These are phyloP conservation scores for Opisthograptis luteolata DNA, from an alignment of 2,888 invertebrate genomes.

Conservation along the genomic window DNA sequence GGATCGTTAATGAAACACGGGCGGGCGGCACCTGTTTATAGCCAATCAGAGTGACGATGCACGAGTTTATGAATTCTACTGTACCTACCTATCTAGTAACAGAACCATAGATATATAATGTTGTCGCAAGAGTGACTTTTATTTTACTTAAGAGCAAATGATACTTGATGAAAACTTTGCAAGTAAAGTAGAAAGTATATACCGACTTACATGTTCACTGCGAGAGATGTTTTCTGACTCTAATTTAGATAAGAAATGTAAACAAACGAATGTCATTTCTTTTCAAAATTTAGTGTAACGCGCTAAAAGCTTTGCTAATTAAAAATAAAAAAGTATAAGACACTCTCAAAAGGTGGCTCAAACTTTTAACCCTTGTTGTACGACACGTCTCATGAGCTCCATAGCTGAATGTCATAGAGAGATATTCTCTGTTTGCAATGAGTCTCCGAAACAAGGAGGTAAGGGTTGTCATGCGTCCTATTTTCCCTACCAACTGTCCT, in stretches of 20 bases:
- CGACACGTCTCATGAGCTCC: conserved; percentile 55
- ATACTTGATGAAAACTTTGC: too few species aligned
- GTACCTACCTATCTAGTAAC: too few species aligned
- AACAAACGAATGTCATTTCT: conserved; percentile 10
- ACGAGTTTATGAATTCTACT: not conserved
- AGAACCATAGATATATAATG: too few species aligned
- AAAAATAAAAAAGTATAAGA: conserved; percentile 33
- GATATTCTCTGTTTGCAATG: conserved; percentile 64
- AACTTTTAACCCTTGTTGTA: conserved; percentile 14
- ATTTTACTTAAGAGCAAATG: too few species aligned
- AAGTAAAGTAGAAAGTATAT: too few species aligned
- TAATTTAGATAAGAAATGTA: conserved; percentile 10
- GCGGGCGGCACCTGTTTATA: conserved; percentile 6
- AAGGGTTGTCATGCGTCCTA: conserved; percentile 13
- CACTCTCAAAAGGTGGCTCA: conserved; percentile 22
- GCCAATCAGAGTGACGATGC: not conserved
- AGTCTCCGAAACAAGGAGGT: conserved; percentile 65
- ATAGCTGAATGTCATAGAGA: conserved; percentile 77
- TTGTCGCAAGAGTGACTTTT: too few species aligned
- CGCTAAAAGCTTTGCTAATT: conserved; percentile 20
- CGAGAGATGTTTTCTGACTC: conserved; percentile 3
- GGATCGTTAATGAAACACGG: not conserved
- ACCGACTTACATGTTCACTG: too few species aligned
- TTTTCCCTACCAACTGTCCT: not conserved
- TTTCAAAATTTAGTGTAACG: not conserved